Percentiles rank a stretch among this genome's conserved stretches.
Evolutionary conservation across 1,140 invertebrate genomes (phyloP).

Genomic region (Psilanteris sp.): DNA sequence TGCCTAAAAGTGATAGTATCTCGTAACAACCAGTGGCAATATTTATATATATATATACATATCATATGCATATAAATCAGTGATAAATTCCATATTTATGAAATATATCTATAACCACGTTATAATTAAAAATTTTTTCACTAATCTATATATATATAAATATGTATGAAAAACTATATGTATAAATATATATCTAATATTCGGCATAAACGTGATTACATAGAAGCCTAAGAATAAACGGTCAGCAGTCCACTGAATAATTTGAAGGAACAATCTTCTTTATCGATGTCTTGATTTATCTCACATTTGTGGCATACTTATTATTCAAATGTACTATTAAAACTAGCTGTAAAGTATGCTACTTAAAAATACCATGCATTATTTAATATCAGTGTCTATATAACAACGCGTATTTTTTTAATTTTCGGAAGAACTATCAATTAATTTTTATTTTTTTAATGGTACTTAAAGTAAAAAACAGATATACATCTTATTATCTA

Average conservation of each 20-base stretch:
- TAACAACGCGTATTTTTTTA: conserved; percentile 30
- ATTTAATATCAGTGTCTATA: conserved; percentile 32
- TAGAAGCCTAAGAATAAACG: conserved; percentile 47
- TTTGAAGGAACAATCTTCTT: conserved; percentile 54
- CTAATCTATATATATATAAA: conserved; percentile 37
- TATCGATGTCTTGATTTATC: conserved; percentile 28
- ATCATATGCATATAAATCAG: too few relatives aligned
- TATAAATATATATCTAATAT: conserved; percentile 48
- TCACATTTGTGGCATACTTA: conserved; percentile 26
- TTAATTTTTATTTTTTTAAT: conserved; percentile 40
- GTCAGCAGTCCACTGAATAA: conserved; percentile 40
- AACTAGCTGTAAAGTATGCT: conserved; percentile 31
- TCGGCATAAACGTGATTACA: conserved; percentile 49
- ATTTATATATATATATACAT: conserved; percentile 29
- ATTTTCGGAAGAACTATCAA: conserved; percentile 28
- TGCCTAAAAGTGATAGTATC: too few relatives aligned
- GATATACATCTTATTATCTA: conserved; percentile 72
- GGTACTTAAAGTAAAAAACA: conserved; percentile 48
- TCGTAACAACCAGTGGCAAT: conserved; percentile 25
- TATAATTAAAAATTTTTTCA: too few relatives aligned
- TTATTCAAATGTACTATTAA: conserved; percentile 53
- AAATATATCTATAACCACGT: too few relatives aligned
- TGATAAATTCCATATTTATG: too few relatives aligned
- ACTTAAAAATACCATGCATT: conserved; percentile 42
- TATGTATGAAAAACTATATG: conserved; percentile 48